These are phyloP conservation scores for Amphibalanus amphitrite DNA, from an alignment of 1,140 invertebrate genomes.

Conservation along the genomic window DNA sequence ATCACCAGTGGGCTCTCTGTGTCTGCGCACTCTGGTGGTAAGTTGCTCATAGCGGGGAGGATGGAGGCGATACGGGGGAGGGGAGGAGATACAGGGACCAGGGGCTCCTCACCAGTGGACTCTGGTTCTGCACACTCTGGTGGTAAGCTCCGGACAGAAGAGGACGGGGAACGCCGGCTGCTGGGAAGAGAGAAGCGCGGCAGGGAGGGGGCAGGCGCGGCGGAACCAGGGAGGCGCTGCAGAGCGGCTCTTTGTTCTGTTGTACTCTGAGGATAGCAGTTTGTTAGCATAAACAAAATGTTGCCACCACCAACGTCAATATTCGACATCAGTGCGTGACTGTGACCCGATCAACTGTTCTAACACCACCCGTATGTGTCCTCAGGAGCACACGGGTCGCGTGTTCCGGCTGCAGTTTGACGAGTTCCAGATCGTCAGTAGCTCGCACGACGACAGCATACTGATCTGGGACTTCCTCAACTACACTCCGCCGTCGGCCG, in stretches of 20 bases:
- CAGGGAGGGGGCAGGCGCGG: too few species aligned
- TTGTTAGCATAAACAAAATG: conserved; percentile 5
- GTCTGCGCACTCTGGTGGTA: conserved; percentile 89
- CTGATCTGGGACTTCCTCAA: conserved; percentile 99
- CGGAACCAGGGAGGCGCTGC: too few species aligned
- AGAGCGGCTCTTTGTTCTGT: conserved; percentile 5
- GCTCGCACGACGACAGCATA: conserved; percentile 99
- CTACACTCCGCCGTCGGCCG: conserved; percentile 24
- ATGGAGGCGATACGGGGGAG: too few species aligned
- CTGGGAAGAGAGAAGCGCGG: too few species aligned
- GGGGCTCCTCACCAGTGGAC: too few species aligned
- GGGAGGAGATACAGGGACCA: too few species aligned
- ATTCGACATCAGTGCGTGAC: conserved; percentile 4
- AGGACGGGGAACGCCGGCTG: too few species aligned
- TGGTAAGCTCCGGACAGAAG: too few species aligned
- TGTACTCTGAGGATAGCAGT: conserved; percentile 6
- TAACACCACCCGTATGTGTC: neutral
- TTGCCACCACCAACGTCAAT: conserved; percentile 5
- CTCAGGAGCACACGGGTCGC: conserved; percentile 91
- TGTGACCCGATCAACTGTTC: neutral
- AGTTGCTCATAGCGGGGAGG: too few species aligned
- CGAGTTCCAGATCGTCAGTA: conserved; percentile 99
- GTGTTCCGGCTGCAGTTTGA: conserved; percentile 99
- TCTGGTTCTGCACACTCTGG: too few species aligned
- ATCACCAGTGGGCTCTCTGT: conserved; percentile 74